Evolutionary conservation across 2,797 vertebrate species (phyloP), one percentile per base, ranked within the genome.

Genomic region (Carapus acus): DNA sequence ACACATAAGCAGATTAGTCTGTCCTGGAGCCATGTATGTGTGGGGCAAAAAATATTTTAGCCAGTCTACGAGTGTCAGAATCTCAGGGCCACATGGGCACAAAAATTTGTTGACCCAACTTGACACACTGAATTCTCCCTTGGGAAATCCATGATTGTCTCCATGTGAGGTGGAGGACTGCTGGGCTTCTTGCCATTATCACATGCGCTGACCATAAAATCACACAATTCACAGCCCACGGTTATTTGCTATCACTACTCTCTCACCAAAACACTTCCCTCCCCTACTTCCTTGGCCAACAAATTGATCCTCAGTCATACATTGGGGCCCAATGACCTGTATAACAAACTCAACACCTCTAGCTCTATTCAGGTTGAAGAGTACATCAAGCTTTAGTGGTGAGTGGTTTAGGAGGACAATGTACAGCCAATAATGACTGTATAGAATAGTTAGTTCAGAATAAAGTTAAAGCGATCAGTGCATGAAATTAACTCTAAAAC

Each of bases 321-420:
- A 83, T 90, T 80, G 83, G 70, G 69, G 76, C 58, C 74, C 82
- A 66, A 67, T 89, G 87, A 90, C 82, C 89, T 76, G 29, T 88
- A 84, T 89, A 88, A 65, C 69, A 57, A 43, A 74, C 84, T 80
- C 74, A 87, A 83, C 82, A 70, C 76, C 83, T 79, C 74, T 15
- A 38, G 53, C 54, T 85, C 75, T 84, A 62, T 68, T 49, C 66
- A 44, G 33, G 44, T 47, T 24, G 67, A 52, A 63, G 39, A 83
- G 83, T 78, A 76, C 72, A 75, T 71, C 69, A 70, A 73, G 84
- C 80, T 56, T 67, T 53, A 69, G 78, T 65, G 40, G 17, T 43
- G 48, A 39, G 21, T 3, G 31, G 31, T 13, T 33, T 11, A 13
- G 31, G 31, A 11, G 27, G 27, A 11, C 27, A 29, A 11, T 29